A percentile compares a stretch with the other conserved stretches of the same genome.
Evolutionary conservation across 2,888 invertebrate genomes (phyloP).

Genomic region (Agonopterix arenella): DNA sequence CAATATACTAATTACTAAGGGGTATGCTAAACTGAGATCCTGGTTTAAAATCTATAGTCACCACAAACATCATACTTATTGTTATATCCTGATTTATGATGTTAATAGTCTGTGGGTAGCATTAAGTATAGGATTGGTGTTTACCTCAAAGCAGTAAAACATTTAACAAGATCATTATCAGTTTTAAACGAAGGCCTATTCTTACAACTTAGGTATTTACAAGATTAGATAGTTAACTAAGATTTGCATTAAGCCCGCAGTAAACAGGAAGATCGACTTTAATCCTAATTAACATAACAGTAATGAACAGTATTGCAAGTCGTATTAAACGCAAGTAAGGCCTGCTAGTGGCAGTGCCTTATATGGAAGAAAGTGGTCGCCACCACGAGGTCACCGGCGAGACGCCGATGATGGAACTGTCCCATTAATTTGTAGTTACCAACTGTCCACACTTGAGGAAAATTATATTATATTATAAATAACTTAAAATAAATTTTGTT

Average conservation of each 20-base stretch:
- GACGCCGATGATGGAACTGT: conserved; percentile 18
- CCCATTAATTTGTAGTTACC: conserved; percentile 8
- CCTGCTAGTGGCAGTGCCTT: conserved; percentile 32
- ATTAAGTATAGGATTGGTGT: no score
- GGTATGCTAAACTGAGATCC: no score
- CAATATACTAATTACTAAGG: no score
- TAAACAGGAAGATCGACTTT: background rate
- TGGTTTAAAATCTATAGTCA: no score
- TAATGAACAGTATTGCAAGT: background rate
- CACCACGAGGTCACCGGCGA: conserved; percentile 25
- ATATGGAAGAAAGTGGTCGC: conserved; percentile 32
- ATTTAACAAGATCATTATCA: no score
- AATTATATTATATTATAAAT: background rate
- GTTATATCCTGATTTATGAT: no score
- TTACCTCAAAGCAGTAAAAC: no score
- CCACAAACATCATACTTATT: no score
- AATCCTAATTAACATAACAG: background rate
- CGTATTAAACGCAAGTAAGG: conserved; percentile 23
- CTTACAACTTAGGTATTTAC: no score
- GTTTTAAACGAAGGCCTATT: no score
- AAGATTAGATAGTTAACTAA: no score
- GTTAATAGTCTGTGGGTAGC: no score
- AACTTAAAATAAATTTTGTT: background rate
- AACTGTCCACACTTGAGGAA: background rate
- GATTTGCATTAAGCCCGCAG: background rate